Evolutionary conservation across 35 echinoderm and acorn worm species (phyloP), one percentile per base, ranked within the genome.

Genomic region (Stichopus chloronotus): DNA sequence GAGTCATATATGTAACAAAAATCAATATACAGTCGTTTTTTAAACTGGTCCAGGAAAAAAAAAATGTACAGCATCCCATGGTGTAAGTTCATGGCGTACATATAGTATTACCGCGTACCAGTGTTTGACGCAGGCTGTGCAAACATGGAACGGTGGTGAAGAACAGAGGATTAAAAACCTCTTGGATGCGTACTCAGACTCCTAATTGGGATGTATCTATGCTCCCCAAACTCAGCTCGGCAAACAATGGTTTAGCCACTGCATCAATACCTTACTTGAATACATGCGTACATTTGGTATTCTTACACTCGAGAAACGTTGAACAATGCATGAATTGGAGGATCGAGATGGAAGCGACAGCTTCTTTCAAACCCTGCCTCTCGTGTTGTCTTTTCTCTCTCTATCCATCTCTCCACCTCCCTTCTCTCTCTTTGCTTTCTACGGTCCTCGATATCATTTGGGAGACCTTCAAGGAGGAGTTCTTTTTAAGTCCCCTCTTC

Each of bases 181-280:
- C 11, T 65, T 19, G 20, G 21, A 78, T 17, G 55, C 55, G 55
- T 17, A 83, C 52, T 53, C 53, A 83, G 80, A 4, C 54, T 55
- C 80, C 25, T 83, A 83, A 83, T 83, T 83, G 80, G 80, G 80
- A 55, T 83, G 80, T 83, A 83, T 83, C 80, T 43, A 83, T 16
- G 16, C 80, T 53, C 52, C 52, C 52, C 52, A 53, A 83, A 17
- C 43, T 56, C 7, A 83, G 43, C 80, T 43, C 25, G 55, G 55
- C 80, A 83, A 83, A 83, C 80, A 83, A 43, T 55, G 22, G n/a
- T n/a, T 19, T 8, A 12, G 53, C 17, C 13, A 24, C 52, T 55
- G 52, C 80, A 83, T 83, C 80, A 55, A 83, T 83, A 83, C 80
- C 80, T 83, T 52, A 83, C 25, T 55, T 83, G 80, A 83, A 83